phyloP scores from a whole-genome alignment of 2,113 vertebrate genomes.

The Ictidomys tridecemlineatus region DNA sequence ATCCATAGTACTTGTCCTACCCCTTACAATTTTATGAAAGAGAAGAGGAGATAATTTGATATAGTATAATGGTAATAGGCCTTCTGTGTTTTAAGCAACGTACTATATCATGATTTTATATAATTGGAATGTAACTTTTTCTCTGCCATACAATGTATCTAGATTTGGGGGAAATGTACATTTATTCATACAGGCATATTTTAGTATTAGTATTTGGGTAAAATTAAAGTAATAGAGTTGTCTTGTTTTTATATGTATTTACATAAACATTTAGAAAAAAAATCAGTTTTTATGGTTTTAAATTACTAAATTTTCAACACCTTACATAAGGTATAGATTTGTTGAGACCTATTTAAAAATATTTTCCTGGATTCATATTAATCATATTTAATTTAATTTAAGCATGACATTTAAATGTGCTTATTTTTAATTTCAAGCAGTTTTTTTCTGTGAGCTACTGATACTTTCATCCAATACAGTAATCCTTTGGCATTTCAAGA shows the following conservation, averaged over 20 bases:
- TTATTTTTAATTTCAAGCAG: background rate
- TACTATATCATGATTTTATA: background rate
- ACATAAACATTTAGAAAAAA: background rate
- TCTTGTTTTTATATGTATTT: background rate
- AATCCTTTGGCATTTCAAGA: background rate
- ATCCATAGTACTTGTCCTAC: background rate
- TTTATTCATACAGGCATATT: background rate
- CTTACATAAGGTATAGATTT: conserved; percentile 22
- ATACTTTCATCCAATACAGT: background rate
- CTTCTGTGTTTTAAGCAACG: background rate
- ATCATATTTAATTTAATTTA: background rate
- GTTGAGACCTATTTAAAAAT: background rate
- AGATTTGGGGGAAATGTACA: background rate
- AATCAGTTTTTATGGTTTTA: background rate
- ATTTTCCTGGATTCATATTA: background rate
- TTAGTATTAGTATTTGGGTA: background rate
- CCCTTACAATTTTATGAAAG: background rate
- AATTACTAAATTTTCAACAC: background rate
- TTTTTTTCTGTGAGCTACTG: background rate
- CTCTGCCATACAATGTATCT: background rate
- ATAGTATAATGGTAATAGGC: background rate
- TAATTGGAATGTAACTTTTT: background rate
- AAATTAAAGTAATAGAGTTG: background rate
- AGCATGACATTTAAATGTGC: background rate
- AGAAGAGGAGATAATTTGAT: background rate